Percentiles rank a stretch among this genome's conserved stretches.
phyloP scores from a whole-genome alignment of 2,888 invertebrate species.

The Linnaemya tessellans region DNA sequence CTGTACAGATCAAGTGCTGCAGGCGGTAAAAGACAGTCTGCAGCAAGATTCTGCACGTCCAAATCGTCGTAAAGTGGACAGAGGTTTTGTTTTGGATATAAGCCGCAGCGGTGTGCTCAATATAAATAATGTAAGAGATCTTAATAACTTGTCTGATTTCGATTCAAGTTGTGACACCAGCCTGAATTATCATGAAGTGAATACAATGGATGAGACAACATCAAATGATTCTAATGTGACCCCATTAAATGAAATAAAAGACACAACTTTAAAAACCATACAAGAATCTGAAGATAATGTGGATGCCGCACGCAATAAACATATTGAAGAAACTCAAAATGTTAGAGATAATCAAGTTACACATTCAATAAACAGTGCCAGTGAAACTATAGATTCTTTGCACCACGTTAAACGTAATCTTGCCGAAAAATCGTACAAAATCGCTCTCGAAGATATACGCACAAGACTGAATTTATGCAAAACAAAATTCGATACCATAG shows the following conservation, averaged over 20 bases:
- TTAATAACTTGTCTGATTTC: slow-evolving; percentile 83
- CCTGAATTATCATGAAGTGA: slow-evolving; percentile 82
- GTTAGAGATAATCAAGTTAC: slow-evolving; percentile 20
- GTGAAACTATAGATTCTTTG: slow-evolving; percentile 66
- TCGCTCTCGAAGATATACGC: slow-evolving; percentile 82
- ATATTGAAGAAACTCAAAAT: not conserved
- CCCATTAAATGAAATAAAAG: slow-evolving; percentile 40
- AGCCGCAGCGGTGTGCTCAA: slow-evolving; percentile 81
- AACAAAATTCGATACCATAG: slow-evolving; percentile 81
- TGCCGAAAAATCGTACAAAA: slow-evolving; percentile 78
- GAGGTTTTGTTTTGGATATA: slow-evolving; percentile 82
- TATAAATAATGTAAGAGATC: slow-evolving; percentile 81
- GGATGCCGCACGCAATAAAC: not conserved
- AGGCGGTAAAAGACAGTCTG: slow-evolving; percentile 79
- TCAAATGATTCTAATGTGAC: slow-evolving; percentile 19
- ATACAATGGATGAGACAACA: slow-evolving; percentile 71
- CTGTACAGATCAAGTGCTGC: slow-evolving; percentile 79
- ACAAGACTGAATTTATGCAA: slow-evolving; percentile 81
- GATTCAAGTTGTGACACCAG: slow-evolving; percentile 83
- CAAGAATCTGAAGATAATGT: slow-evolving; percentile 49
- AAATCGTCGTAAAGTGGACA: slow-evolving; percentile 81
- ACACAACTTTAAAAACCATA: slow-evolving; percentile 51
- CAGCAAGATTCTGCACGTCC: slow-evolving; percentile 69
- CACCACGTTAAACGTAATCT: slow-evolving; percentile 75
- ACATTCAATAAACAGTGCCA: not conserved